phyloP scores from a whole-genome alignment of 2,888 invertebrate genomes.

The Nesidiocoris tenuis region DNA sequence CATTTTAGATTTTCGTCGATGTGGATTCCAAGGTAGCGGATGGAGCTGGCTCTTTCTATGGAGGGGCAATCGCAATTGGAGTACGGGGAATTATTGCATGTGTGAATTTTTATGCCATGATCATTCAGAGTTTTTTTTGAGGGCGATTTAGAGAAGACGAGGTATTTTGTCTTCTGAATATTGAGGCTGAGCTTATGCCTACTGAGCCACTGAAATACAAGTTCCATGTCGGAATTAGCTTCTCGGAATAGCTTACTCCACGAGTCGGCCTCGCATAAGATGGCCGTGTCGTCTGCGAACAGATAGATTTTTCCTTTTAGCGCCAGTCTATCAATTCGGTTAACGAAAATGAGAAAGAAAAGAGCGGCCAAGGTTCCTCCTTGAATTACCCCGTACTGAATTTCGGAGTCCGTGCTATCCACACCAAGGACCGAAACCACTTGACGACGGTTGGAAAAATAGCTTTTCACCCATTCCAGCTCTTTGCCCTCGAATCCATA shows the following conservation, averaged over 20 bases:
- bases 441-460: conserved; percentile 11
- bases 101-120: neutral
- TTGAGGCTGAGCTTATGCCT: conserved; percentile 32
- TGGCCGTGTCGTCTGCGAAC: no score
- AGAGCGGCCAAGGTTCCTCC: conserved; percentile 26
- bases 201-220: conserved; percentile 25
- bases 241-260: conserved; percentile 18
- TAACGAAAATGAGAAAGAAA: conserved; percentile 35
- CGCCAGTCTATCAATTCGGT: conserved; percentile 13
- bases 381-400: conserved; percentile 25
- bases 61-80: no score
- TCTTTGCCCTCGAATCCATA: neutral
- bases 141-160: no score
- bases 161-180: no score
- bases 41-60: conserved; percentile 24
- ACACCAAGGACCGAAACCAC: conserved; percentile 4
- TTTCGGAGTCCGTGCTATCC: neutral
- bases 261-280: no score
- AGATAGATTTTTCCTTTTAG: conserved; percentile 19
- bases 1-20: conserved; percentile 21
- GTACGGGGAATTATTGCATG: conserved; percentile 12
- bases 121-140: conserved; percentile 6
- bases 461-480: conserved; percentile 30
- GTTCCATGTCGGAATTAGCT: conserved; percentile 16
- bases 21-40: conserved; percentile 33